Conservation (phyloP, 1,140 invertebrate species). For the Homarus americanus region DNA sequence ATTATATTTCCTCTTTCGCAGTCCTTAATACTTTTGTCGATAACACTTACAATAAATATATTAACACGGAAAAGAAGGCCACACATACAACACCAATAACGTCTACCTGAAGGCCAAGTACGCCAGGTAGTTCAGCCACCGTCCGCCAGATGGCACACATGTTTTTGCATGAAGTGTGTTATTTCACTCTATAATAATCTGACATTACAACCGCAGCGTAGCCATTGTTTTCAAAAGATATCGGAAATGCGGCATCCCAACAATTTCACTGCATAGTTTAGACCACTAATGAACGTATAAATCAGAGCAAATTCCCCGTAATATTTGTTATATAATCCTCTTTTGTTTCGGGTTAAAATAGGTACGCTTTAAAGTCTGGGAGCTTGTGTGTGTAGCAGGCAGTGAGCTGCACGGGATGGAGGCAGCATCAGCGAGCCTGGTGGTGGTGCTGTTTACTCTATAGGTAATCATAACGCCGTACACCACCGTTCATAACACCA, state of each 20-base stretch:
- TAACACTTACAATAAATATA: no score
- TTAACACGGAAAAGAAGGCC: background rate
- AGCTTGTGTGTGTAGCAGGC: background rate
- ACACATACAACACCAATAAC: no score
- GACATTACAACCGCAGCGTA: background rate
- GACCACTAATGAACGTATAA: conserved; percentile 1
- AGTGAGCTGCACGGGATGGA: background rate
- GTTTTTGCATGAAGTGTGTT: background rate
- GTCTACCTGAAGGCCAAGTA: no score
- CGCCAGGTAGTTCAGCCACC: background rate
- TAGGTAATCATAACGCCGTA: background rate
- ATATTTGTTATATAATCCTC: conserved; percentile 1
- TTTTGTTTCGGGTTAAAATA: conserved; percentile 10
- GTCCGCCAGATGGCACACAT: background rate
- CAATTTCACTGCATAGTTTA: background rate
- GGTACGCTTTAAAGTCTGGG: background rate
- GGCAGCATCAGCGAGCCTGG: background rate
- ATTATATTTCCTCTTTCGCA: no score
- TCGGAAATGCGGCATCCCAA: background rate
- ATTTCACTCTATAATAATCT: background rate
- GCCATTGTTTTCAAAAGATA: background rate
- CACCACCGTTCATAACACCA: no score
- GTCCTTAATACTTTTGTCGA: no score
- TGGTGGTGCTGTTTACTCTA: background rate
- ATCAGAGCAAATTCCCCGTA: background rate